phyloP scores from a whole-genome alignment of 2,797 vertebrate species.

The Sebastes cheni region DNA sequence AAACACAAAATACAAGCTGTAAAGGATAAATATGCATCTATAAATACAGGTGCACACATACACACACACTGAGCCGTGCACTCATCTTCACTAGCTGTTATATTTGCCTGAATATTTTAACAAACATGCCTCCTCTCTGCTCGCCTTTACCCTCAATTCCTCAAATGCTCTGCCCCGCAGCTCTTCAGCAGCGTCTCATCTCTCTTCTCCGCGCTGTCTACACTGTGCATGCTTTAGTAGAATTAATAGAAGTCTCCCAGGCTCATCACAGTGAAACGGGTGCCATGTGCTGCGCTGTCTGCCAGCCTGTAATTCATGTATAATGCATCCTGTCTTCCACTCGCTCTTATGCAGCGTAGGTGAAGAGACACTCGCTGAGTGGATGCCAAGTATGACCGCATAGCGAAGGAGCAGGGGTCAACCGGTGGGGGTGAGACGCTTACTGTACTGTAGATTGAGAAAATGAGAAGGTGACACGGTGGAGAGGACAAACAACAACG shows the following conservation, averaged over 20 bases:
- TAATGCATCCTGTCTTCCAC: constrained; percentile 67
- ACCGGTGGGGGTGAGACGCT: neutral
- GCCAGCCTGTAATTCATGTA: constrained; percentile 73
- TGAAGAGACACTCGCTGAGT: constrained; percentile 55
- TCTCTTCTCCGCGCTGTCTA: constrained; percentile 43
- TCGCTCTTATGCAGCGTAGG: constrained; percentile 50
- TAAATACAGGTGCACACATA: neutral
- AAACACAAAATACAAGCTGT: constrained; percentile 2
- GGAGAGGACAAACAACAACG: neutral
- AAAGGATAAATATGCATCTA: constrained; percentile 7
- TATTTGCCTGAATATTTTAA: constrained; percentile 50
- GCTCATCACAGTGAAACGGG: constrained; percentile 60
- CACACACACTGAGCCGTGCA: neutral
- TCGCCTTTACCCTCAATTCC: constrained; percentile 32
- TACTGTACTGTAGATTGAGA: neutral
- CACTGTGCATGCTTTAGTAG: constrained; percentile 60
- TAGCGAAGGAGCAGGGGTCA: constrained; percentile 36
- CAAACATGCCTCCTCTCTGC: constrained; percentile 26
- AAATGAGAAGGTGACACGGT: neutral
- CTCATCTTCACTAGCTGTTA: constrained; percentile 5
- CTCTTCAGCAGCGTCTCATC: constrained; percentile 45
- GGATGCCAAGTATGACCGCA: constrained; percentile 62
- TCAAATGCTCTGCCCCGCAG: constrained; percentile 28
- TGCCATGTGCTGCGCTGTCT: constrained; percentile 66
- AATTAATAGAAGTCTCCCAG: constrained; percentile 70